Base-by-base conservation (phyloP, 2,888 invertebrate genomes). In the Agrilus cyanescens region DNA sequence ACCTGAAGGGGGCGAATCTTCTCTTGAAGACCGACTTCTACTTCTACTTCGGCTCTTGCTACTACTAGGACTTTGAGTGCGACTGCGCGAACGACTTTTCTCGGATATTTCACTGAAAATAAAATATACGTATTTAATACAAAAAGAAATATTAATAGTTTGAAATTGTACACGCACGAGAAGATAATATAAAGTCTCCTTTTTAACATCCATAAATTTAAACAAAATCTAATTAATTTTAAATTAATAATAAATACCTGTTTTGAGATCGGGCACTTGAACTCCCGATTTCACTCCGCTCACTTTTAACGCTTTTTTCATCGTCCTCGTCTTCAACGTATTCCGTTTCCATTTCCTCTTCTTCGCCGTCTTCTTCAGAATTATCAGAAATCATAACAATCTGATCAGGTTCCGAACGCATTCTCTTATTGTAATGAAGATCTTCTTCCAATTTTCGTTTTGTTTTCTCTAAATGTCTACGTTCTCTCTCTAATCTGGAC, bases 401-500 rank as follows among this genome's bases (percentile, higher is more conserved):
- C 12, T 57, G 54, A 43, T 59, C 53, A 43, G 65, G 61, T 41
- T 62, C 60, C 12, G 54, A 42, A 49, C 56, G 59, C 14, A 50
- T 15, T 18, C 62, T 57, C 48, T 67, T 67, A 32, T 49, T 53
- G 25, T 53, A 59, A 41, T 56, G 63, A 37, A 59, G 61, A 50
- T 60, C 63, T 49, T 64, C 66, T 50, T 57, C 59, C 37, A 52
- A 51, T 53, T 57, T 61, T 4, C 64, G 50, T 50, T 66, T 65
- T 4, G 64, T 53, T 56, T 63, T 57, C 54, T 62, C 61, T 51
- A 60, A 43, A 34, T 86, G 74, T 12, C 87, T 72, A 0, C 85
- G 80, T 61, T 85, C 83, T 12, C 85, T 63, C 59, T 86, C 86
- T 41, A 75, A 73, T 15, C 82, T 72, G 0, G 83, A 82, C 40